Evolutionary conservation across 2,113 vertebrate species (phyloP), one percentile per base, ranked within the genome.

Genomic region (Butorides virescens): DNA sequence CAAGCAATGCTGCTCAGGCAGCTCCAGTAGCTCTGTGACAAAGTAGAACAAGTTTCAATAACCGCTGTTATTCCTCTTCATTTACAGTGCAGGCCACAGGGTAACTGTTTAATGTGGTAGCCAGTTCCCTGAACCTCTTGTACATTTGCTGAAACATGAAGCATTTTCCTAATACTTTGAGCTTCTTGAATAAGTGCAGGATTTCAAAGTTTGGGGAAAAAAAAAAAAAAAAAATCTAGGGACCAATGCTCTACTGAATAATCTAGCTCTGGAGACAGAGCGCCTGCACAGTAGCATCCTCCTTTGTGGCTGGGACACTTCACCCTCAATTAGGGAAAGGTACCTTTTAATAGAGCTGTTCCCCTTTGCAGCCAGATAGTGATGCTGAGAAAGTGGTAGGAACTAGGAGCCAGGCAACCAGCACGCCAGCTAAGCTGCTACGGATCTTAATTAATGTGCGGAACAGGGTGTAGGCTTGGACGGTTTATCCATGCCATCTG

Each of bases 41-140:
- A 95, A 96, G 87, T 92, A 86, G 66, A 93, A 52, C 68, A 87
- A 83, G 72, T 95, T 92, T 97, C 95, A 90, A 72, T 92, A 95
- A 92, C 84, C 2, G 4, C 75, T 84, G 77, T 74, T 95, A 83
- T 67, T 91, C 72, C 88, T 95, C 89, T 80, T 86, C 61, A 89
- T 93, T 90, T 93, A 84, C 7, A 86, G 63, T 15, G 52, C 47
- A 91, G 81, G 95, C 68, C 49, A 92, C n/a, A 70, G 74, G 77
- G 67, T 90, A 92, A 93, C 62, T 77, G 19, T 87, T 96, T 93
- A 91, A 93, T 87, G 71, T 88, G 84, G 62, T 71, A 83, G 53
- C 61, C 90, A 73, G 70, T 88, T 86, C 47, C 79, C 72, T 22
- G 52, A 92, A 74, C 44, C 42, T 89, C 55, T 93, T 91, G 89